Evolutionary conservation across 2,113 vertebrate genomes (phyloP).

Genomic region (Sceloporus tristichus): DNA sequence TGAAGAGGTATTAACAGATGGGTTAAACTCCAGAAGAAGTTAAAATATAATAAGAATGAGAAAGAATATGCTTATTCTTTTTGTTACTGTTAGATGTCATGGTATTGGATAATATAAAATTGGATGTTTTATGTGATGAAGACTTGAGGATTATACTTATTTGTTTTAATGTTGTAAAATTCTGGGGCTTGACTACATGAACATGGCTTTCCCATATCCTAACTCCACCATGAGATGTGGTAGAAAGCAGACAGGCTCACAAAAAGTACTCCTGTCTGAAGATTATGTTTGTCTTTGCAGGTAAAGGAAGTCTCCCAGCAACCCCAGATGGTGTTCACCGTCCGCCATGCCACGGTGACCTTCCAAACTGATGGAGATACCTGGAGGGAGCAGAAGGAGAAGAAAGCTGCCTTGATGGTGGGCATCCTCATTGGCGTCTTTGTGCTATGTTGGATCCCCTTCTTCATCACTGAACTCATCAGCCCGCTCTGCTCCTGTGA

Average conservation of each 20-base stretch:
- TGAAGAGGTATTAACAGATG: no score
- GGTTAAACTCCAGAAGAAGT: no score
- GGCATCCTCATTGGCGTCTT: constrained; percentile 96
- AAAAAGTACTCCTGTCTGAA: neutral
- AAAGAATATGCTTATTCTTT: no score
- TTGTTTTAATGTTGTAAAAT: no score
- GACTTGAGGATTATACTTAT: no score
- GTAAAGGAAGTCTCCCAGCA: constrained; percentile 84
- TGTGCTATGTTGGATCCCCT: constrained; percentile 96
- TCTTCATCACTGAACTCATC: constrained; percentile 95
- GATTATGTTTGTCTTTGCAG: constrained; percentile 76
- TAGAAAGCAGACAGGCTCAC: neutral
- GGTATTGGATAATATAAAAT: no score
- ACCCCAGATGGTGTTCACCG: constrained; percentile 90
- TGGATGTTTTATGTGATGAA: no score
- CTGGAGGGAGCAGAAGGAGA: constrained; percentile 95
- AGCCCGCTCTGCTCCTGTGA: constrained; percentile 90
- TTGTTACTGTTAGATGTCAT: no score
- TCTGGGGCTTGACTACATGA: no score
- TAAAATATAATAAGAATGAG: no score
- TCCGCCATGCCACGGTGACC: constrained; percentile 88
- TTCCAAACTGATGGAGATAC: constrained; percentile 93
- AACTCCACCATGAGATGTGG: no score
- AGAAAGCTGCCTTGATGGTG: constrained; percentile 93
- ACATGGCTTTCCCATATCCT: no score